phyloP scores from a whole-genome alignment of 2,888 invertebrate genomes.

The Heliconius ethilla region DNA sequence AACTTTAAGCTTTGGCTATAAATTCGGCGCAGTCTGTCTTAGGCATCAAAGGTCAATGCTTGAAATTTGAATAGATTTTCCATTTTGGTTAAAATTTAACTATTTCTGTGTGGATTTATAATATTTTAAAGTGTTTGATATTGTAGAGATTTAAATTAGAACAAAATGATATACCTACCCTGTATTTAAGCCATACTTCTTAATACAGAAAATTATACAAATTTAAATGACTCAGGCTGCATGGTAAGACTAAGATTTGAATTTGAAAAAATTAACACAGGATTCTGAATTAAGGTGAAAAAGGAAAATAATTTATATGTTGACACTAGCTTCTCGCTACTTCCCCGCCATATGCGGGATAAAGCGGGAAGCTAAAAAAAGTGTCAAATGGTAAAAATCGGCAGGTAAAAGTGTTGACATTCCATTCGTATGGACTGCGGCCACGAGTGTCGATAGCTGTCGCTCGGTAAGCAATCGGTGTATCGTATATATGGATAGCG shows the following conservation, averaged over 20 bases:
- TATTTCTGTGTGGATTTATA: not conserved
- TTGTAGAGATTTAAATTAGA: not conserved
- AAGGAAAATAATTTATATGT: no score
- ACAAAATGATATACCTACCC: no score
- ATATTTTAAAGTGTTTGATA: not conserved
- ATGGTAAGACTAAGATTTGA: no score
- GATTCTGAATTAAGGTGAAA: no score
- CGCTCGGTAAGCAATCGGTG: slow-evolving; percentile 46
- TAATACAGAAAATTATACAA: no score
- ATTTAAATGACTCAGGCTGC: no score
- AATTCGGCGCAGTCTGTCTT: slow-evolving; percentile 35
- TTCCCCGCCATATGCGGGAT: not conserved
- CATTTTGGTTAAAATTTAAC: not conserved
- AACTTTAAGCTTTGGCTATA: slow-evolving; percentile 19
- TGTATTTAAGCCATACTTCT: no score
- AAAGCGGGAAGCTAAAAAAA: not conserved
- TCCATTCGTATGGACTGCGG: slow-evolving; percentile 27
- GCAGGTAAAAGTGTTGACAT: slow-evolving; percentile 29
- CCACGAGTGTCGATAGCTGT: slow-evolving; percentile 53
- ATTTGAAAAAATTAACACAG: no score
- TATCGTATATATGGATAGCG: slow-evolving; percentile 7
- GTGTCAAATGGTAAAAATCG: not conserved
- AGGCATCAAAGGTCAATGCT: slow-evolving; percentile 19
- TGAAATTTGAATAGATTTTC: slow-evolving; percentile 10
- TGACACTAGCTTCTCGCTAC: not conserved